Conservation (phyloP, 2,888 invertebrate genomes). For the Drosophila prolongata region DNA sequence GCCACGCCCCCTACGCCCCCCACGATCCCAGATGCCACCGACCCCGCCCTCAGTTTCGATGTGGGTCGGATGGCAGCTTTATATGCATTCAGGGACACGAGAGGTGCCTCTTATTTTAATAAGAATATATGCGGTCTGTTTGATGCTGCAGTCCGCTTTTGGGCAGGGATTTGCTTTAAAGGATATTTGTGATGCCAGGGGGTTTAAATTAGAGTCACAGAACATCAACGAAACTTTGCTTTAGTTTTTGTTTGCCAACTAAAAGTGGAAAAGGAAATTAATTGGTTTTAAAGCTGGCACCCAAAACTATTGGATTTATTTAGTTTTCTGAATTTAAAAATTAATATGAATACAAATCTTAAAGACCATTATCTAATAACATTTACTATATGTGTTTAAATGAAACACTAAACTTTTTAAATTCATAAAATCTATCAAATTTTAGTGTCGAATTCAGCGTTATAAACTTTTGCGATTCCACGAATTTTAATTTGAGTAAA, state of each 20-base stretch:
- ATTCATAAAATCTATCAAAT: too few species aligned
- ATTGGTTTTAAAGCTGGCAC: background rate
- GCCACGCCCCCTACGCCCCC: constrained; percentile 39
- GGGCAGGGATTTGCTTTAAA: constrained; percentile 23
- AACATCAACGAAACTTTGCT: constrained; percentile 3
- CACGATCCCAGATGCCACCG: background rate
- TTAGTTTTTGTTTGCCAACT: constrained; percentile 5
- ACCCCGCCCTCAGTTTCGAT: constrained; percentile 1
- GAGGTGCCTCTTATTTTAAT: constrained; percentile 69
- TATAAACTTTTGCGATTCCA: background rate
- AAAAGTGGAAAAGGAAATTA: background rate
- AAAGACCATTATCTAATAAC: too few species aligned
- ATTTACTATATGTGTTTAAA: background rate
- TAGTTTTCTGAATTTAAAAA: too few species aligned
- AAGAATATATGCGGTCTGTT: constrained; percentile 78
- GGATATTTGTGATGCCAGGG: constrained; percentile 10
- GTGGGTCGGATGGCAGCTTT: constrained; percentile 37
- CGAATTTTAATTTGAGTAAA: background rate
- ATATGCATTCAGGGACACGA: constrained; percentile 74
- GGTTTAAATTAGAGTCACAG: constrained; percentile 18
- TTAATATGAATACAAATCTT: too few species aligned
- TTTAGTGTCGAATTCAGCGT: too few species aligned
- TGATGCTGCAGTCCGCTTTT: constrained; percentile 54
- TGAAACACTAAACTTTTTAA: too few species aligned
- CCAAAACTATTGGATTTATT: background rate